These are phyloP conservation scores for Paedocypris sp. DNA, from an alignment of 2,113 vertebrate genomes.

Conservation along the genomic window DNA sequence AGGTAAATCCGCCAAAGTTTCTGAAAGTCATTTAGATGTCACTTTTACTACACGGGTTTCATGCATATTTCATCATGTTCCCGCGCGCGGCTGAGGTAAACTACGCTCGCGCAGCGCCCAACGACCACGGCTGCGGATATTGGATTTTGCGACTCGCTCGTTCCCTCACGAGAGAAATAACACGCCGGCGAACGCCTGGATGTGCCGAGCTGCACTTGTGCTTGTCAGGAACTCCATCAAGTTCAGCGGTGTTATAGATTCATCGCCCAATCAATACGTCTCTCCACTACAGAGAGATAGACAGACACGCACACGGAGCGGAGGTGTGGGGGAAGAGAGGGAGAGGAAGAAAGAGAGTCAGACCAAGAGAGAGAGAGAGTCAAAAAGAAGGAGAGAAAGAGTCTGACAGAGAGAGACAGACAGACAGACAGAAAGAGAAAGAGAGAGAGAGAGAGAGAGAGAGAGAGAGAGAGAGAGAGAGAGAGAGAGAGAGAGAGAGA, in stretches of 20 bases:
- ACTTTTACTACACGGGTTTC: slow-evolving; percentile 29
- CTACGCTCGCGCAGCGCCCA: not conserved
- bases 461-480: slow-evolving; percentile 4
- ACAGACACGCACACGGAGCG: too few species aligned
- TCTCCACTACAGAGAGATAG: slow-evolving; percentile 15
- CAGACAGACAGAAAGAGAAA: too few species aligned
- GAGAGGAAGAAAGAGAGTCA: slow-evolving; percentile 6
- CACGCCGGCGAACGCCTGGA: not conserved
- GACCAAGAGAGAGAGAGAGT: not conserved
- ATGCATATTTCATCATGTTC: slow-evolving; percentile 37
- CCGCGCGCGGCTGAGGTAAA: slow-evolving; percentile 5
- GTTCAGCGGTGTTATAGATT: slow-evolving; percentile 21
- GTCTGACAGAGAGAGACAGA: too few species aligned
- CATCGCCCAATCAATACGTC: slow-evolving; percentile 3
- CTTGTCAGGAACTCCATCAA: slow-evolving; percentile 23
- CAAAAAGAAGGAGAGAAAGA: not conserved
- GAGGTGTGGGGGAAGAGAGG: too few species aligned
- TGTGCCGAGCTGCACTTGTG: slow-evolving; percentile 6
- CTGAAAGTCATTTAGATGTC: slow-evolving; percentile 35
- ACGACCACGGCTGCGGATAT: not conserved
- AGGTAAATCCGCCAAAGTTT: slow-evolving; percentile 14
- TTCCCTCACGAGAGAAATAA: slow-evolving; percentile 19
- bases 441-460: not conserved
- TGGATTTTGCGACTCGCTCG: not conserved
- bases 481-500: not conserved